A percentile compares a stretch with the other conserved stretches of the same genome.
These are phyloP conservation scores for Scaptomyza hsui DNA, from an alignment of 1,140 invertebrate species.

Conservation along the genomic window DNA sequence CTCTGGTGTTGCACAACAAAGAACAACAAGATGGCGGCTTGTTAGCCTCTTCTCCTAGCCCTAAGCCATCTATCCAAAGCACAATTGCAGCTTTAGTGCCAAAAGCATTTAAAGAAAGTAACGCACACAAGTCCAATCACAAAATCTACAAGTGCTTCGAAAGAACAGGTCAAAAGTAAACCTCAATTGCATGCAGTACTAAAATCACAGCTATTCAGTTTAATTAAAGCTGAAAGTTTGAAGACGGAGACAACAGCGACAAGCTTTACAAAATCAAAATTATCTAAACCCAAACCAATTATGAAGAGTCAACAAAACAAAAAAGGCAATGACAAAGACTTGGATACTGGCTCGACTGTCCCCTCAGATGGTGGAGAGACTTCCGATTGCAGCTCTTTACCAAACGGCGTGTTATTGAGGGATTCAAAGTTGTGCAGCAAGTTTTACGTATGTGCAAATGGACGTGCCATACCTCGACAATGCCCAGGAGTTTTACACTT, in stretches of 20 bases:
- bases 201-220: too few species aligned
- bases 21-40: too few species aligned
- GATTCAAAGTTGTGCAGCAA: slow-evolving; percentile 27
- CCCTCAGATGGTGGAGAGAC: neutral
- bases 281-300: too few species aligned
- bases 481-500: slow-evolving; percentile 36
- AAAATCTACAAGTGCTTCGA: neutral
- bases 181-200: neutral
- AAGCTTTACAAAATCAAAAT: too few species aligned
- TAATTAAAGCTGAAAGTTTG: too few species aligned
- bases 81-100: neutral
- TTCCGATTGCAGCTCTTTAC: slow-evolving; percentile 17
- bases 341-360: neutral
- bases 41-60: too few species aligned
- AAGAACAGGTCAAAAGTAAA: neutral
- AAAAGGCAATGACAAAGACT: neutral
- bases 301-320: neutral
- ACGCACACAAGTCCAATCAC: neutral
- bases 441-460: slow-evolving; percentile 41
- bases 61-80: neutral
- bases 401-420: slow-evolving; percentile 39
- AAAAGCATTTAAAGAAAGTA: neutral
- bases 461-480: slow-evolving; percentile 11
- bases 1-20: too few species aligned
- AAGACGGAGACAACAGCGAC: too few species aligned